These are phyloP conservation scores for Zonitis immaculata DNA, from an alignment of 2,888 invertebrate species.

Conservation along the genomic window DNA sequence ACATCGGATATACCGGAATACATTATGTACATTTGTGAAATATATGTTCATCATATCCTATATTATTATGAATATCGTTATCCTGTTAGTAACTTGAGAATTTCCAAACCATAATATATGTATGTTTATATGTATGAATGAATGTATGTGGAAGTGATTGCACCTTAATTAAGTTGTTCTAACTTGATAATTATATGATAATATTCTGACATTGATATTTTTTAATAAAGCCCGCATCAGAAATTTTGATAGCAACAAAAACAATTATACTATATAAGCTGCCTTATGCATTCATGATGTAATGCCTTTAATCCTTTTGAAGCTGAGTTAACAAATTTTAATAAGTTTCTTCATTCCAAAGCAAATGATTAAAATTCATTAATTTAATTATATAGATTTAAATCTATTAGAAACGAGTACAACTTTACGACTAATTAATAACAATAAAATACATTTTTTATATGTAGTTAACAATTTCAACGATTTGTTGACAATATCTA, in stretches of 20 bases:
- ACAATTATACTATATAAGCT: slow-evolving; percentile 14
- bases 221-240: background rate
- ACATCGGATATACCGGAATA: slow-evolving; percentile 36
- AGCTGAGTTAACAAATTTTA: background rate
- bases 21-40: slow-evolving; percentile 23
- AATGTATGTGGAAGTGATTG: too few species aligned
- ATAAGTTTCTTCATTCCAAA: background rate
- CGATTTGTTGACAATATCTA: background rate
- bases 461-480: slow-evolving; percentile 8
- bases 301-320: slow-evolving; percentile 14
- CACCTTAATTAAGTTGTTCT: background rate
- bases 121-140: background rate
- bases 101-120: background rate
- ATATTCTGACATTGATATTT: background rate
- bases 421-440: too few species aligned
- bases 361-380: background rate
- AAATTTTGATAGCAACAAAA: slow-evolving; percentile 13
- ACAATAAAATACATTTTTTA: background rate
- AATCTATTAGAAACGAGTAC: too few species aligned
- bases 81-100: background rate
- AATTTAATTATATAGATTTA: too few species aligned
- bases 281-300: slow-evolving; percentile 16
- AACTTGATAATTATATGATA: background rate
- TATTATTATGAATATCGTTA: slow-evolving; percentile 9
- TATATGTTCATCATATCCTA: slow-evolving; percentile 25